A percentile compares a stretch with the other conserved stretches of the same genome.
Conservation (phyloP, 2,113 vertebrate species). For the Callipepla californica region DNA sequence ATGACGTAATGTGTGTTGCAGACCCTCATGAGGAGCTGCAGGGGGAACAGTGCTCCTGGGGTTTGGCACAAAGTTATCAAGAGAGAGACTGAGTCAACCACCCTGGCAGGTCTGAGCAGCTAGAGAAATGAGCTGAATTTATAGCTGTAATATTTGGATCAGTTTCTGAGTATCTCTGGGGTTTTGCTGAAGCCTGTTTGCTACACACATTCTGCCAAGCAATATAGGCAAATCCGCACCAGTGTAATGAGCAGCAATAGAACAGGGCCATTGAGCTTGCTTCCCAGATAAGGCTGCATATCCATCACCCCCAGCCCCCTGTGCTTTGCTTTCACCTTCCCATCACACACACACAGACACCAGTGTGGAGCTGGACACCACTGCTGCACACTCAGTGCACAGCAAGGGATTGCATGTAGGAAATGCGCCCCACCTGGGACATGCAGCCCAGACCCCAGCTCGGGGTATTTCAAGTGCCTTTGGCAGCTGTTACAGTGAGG, state of each 20-base stretch:
- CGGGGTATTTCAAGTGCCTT: fast-evolving
- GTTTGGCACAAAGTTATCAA: neutral
- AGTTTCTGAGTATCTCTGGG: neutral
- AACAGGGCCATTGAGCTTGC: fast-evolving
- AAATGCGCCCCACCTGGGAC: neutral
- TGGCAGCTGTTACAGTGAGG: neutral
- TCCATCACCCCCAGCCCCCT: neutral
- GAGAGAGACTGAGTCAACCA: neutral
- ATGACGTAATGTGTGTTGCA: neutral
- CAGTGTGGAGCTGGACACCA: fast-evolving
- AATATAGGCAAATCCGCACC: neutral
- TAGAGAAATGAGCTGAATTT: conserved; percentile 21
- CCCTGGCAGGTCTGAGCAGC: neutral
- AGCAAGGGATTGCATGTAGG: fast-evolving
- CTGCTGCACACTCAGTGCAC: fast-evolving
- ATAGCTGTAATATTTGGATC: conserved; percentile 40
- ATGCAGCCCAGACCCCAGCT: fast-evolving
- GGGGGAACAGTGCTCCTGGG: neutral
- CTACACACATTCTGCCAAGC: neutral
- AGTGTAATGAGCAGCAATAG: fast-evolving
- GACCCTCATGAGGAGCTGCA: fast-evolving
- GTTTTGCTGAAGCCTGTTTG: neutral
- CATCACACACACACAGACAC: fast-evolving
- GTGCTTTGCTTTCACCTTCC: neutral
- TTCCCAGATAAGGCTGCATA: neutral